Conservation (phyloP, 2,888 invertebrate genomes). For the Tyria jacobaeae region DNA sequence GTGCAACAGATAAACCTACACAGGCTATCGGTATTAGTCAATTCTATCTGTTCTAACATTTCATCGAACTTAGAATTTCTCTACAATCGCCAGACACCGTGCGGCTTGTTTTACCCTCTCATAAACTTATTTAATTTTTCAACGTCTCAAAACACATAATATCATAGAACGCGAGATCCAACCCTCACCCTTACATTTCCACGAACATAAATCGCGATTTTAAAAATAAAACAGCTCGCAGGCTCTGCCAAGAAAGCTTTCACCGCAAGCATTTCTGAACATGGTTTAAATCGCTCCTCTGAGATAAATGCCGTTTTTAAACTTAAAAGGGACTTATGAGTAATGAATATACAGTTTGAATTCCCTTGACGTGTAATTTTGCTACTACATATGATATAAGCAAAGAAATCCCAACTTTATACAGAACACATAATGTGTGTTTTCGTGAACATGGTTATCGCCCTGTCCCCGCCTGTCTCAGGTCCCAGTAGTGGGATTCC, state of each 20-base stretch:
- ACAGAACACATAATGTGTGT: constrained; percentile 41
- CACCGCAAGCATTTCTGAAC: constrained; percentile 76
- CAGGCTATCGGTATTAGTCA: not conserved
- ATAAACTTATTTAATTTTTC: constrained; percentile 52
- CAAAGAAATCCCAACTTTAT: constrained; percentile 55
- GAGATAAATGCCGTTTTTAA: constrained; percentile 56
- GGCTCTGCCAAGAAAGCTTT: constrained; percentile 80
- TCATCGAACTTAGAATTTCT: not conserved
- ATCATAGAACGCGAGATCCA: constrained; percentile 52
- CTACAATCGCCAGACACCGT: not conserved
- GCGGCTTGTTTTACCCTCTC: constrained; percentile 21
- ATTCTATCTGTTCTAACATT: not conserved
- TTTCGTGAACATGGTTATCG: constrained; percentile 35
- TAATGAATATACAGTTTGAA: constrained; percentile 28
- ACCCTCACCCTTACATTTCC: constrained; percentile 57
- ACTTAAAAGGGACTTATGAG: constrained; percentile 51
- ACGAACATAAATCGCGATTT: constrained; percentile 75
- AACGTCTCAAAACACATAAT: constrained; percentile 57
- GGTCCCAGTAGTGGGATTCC: constrained; percentile 65
- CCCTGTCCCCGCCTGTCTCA: constrained; percentile 53
- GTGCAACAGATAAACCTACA: not conserved
- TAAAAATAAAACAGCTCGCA: constrained; percentile 76
- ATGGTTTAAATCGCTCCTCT: constrained; percentile 78
- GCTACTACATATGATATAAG: constrained; percentile 45
- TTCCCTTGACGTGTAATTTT: constrained; percentile 25